Evolutionary conservation across 2,888 invertebrate species (phyloP), one percentile per base, ranked within the genome.

Genomic region (Thereva nobilitata): DNA sequence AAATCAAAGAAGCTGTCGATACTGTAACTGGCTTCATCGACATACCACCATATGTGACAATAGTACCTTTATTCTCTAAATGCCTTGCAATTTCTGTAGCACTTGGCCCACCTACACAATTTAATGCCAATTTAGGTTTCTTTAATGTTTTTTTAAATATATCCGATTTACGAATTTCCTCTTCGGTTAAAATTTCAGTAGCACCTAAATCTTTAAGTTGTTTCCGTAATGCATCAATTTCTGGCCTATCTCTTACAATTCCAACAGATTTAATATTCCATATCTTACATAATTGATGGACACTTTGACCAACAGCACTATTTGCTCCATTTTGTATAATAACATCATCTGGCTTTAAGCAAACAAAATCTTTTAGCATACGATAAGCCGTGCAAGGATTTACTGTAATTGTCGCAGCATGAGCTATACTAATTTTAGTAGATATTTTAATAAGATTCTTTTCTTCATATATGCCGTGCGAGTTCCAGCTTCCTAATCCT

Each of bases 271-370:
- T 87, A n/a, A 94, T 81, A 38, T 86, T 87, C 87, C 89, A 89
- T 42, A 86, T 83, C 74, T 86, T 87, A 74, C 92, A 93, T 9
- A 98, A 81, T 80, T 98, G 98, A 77, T 97, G 95, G 0, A 97
- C 93, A 70, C 90, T 87, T 78, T 96, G 94, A 0, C 98, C 99
- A 70, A 94, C 94, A 1, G 93, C 92, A 73, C 96, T 96, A 78
- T 97, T 99, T 0, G 93, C 96, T 53, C 95, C 97, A 82, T 98
- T 99, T 83, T 99, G 98, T 73, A 98, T 90, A 0, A 99, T 86
- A n/a, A 89, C 88, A 78, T 97, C 93, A 2, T 93, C 95, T 6
- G 87, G 84, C 72, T 86, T 80, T 2, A 95, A 75, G 4, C 79
- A 54, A 4, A 86, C 87, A 80, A 94, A 99, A 81, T 98, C 98